Conservation (phyloP, 1,140 invertebrate species). For the Drosophila athabasca region DNA sequence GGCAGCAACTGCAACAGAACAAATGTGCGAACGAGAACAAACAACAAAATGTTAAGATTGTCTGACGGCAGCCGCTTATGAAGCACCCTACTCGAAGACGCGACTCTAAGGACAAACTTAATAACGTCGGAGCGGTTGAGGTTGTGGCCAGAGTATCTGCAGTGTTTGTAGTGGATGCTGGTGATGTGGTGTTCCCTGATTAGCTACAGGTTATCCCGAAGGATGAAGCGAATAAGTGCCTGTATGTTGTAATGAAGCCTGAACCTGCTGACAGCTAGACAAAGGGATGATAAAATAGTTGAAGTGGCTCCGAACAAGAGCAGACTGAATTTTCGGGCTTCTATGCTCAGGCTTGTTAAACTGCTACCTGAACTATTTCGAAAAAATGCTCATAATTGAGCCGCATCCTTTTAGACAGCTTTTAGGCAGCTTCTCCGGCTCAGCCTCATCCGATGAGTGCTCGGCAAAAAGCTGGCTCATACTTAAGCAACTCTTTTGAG, state of each 20-base stretch:
- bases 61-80: slow-evolving; percentile 58
- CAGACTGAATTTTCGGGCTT: not conserved
- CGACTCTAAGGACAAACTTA: slow-evolving; percentile 38
- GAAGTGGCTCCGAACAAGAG: slow-evolving; percentile 11
- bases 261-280: slow-evolving; percentile 5
- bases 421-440: slow-evolving; percentile 6
- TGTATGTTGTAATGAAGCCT: slow-evolving; percentile 31
- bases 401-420: slow-evolving; percentile 10
- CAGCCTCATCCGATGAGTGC: not conserved
- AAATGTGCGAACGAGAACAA: slow-evolving; percentile 34
- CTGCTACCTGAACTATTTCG: slow-evolving; percentile 7
- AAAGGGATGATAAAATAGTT: slow-evolving; percentile 19
- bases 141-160: slow-evolving; percentile 34
- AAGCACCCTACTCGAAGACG: slow-evolving; percentile 45
- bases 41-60: slow-evolving; percentile 59
- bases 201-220: slow-evolving; percentile 37
- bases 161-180: no score
- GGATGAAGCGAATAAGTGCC: not conserved
- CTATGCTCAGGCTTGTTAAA: slow-evolving; percentile 15
- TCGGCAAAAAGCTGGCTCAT: not conserved
- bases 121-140: slow-evolving; percentile 36
- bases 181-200: slow-evolving; percentile 31
- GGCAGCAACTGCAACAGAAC: slow-evolving; percentile 1
- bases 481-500: slow-evolving; percentile 7
- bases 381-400: slow-evolving; percentile 32